These are phyloP conservation scores for Dermolepida albohirtum DNA, from an alignment of 2,888 invertebrate genomes.

Conservation along the genomic window DNA sequence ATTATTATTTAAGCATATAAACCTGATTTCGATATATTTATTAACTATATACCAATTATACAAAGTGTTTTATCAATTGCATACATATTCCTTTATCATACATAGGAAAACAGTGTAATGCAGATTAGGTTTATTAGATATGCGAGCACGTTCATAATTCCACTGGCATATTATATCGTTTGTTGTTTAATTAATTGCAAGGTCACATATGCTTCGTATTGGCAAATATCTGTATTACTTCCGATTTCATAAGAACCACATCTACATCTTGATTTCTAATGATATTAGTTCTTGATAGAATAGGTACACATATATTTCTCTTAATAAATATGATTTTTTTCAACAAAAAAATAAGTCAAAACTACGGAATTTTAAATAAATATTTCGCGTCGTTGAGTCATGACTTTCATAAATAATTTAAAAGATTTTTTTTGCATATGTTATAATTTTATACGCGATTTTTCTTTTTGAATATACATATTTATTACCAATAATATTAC, in stretches of 20 bases:
- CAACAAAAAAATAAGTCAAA: no score
- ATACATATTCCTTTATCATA: neutral
- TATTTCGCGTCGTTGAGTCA: no score
- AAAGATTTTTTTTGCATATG: no score
- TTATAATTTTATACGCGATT: no score
- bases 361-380: no score
- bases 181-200: slow-evolving; percentile 23
- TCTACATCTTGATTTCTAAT: no score
- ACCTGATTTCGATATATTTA: neutral
- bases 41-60: no score
- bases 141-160: slow-evolving; percentile 29
- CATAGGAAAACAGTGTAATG: neutral
- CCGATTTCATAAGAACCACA: neutral
- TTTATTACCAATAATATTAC: no score
- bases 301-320: neutral
- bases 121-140: slow-evolving; percentile 24
- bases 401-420: no score
- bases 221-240: slow-evolving; percentile 14
- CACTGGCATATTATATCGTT: slow-evolving; percentile 12
- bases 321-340: no score
- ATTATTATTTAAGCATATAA: neutral
- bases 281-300: no score
- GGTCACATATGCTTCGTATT: slow-evolving; percentile 18
- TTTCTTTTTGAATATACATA: no score
- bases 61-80: neutral